Evolutionary conservation across 2,113 vertebrate species (phyloP).

Genomic region (Stictonetta naevosa): DNA sequence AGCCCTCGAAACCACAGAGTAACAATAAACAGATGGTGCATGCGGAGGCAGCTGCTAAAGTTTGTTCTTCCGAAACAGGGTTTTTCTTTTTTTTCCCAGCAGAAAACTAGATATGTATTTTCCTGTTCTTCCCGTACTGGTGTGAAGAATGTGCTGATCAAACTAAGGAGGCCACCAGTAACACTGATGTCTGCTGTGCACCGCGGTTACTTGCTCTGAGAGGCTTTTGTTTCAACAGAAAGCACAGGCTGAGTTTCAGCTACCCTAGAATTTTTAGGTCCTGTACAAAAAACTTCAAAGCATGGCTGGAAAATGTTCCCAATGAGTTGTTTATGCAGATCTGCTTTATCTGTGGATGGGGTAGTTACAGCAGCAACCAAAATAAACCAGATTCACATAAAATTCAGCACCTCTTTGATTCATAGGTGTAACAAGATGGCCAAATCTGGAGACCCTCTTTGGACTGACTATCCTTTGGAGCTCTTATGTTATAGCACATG

Average conservation of each 20-base stretch:
- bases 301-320: neutral
- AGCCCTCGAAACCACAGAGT: constrained; percentile 20
- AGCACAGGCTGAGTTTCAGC: neutral
- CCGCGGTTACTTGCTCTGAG: neutral
- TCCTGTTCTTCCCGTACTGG: neutral
- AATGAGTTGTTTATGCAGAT: neutral
- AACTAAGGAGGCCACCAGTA: neutral
- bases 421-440: neutral
- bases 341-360: neutral
- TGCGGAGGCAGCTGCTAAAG: constrained; percentile 33
- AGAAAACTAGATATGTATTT: neutral
- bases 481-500: neutral
- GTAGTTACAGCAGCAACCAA: neutral
- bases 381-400: neutral
- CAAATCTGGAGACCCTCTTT: neutral
- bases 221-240: neutral
- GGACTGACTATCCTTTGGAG: neutral
- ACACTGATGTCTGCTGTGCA: neutral
- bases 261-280: neutral
- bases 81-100: neutral
- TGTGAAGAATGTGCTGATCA: neutral
- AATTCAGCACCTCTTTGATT: neutral
- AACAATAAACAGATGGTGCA: constrained; percentile 36
- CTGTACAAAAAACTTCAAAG: neutral
- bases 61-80: constrained; percentile 5